Evolutionary conservation across 2,113 vertebrate species (phyloP).

Genomic region (Clarias gariepinus): DNA sequence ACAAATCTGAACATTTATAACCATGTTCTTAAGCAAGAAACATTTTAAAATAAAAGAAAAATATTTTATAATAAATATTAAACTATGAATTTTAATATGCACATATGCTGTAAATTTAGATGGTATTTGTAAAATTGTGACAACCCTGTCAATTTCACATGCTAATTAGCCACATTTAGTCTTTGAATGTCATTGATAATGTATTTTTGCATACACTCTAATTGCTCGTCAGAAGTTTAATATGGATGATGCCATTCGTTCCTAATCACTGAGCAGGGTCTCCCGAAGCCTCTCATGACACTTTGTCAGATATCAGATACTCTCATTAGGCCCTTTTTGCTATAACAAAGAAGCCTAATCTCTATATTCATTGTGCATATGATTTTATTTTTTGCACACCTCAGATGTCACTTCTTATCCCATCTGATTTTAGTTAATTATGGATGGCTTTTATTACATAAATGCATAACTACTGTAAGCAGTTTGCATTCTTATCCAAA

Average conservation of each 20-base stretch:
- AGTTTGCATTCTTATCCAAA: not conserved
- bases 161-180: not conserved
- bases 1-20: too few species aligned
- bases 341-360: not conserved
- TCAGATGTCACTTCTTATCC: not conserved
- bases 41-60: not conserved
- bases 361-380: constrained; percentile 15
- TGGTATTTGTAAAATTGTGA: not conserved
- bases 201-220: constrained; percentile 31
- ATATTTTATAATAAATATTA: not conserved
- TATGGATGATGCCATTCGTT: constrained; percentile 24
- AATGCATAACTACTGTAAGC: not conserved
- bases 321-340: not conserved
- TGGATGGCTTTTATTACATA: not conserved
- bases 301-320: constrained; percentile 16
- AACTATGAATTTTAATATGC: not conserved
- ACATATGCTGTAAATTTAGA: not conserved
- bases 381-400: not conserved
- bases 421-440: not conserved
- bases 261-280: constrained; percentile 39
- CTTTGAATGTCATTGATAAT: constrained; percentile 39
- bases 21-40: too few species aligned
- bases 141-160: not conserved
- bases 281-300: constrained; percentile 11
- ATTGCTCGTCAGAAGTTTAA: constrained; percentile 47